Base-by-base conservation (phyloP, 2,888 invertebrate species). In the Epiblema foenella region DNA sequence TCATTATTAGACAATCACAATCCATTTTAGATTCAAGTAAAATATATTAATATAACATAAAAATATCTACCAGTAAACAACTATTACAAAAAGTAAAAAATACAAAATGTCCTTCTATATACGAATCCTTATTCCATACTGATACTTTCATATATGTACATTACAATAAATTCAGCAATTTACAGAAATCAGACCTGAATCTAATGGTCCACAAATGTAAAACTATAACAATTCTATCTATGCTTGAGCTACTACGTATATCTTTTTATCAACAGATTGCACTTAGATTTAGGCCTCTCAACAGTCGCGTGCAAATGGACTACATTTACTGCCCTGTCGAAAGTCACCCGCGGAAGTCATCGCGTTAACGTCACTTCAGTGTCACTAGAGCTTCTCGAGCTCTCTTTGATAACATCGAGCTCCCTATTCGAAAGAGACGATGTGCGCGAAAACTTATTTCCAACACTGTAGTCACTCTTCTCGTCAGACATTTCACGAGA, bases 341-440 rank as follows among this genome's bases (percentile, higher is more conserved):
- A 93, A 76, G 91, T 93, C 74, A 93, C 93, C 75, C 87, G 86
- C 85, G 90, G 90, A 83, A 93, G 88, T 93, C 93, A 93, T 93
- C 93, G 92, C 52, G 93, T 93, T 75, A 93, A 88, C 58, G 93
- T 93, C 85, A 93, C 90, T 88, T 93, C 93, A 73, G 93, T 93
- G 76, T 94, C 94, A 88, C 94, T 94, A 12, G 94, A 94, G 79
- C 94, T 94, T 77, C 93, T 87, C 12, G 94, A 94, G 80, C 94
- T 94, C 79, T 94, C 94, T 83, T 93, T 93, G 60, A 94, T 94
- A 56, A 94, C 93, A 74, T 94, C 94, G 54, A 94, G 87, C 81
- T 94, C 94, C 77, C 94, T 88, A 77, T 93, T 93, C 63, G 94
- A 93, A 67, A 93, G 77, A 58, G 94, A 93, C 5, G 94, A 93